Percentiles rank a stretch among this genome's conserved stretches.
Evolutionary conservation across 2,888 invertebrate genomes (phyloP).

Genomic region (Punctoribates punctum): DNA sequence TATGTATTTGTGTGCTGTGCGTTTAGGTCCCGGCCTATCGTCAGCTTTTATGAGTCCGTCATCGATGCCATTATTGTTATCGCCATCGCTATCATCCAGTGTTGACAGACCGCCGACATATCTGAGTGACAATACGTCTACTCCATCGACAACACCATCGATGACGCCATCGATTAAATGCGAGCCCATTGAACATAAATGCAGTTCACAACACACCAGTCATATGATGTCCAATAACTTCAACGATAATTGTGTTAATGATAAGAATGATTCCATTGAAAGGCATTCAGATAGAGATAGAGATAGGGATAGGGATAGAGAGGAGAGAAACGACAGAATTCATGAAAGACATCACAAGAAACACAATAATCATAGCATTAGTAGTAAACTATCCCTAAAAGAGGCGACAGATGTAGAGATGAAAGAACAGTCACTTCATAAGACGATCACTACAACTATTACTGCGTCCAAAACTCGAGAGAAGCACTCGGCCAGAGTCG

Average conservation of each 20-base stretch:
- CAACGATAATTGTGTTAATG: neutral
- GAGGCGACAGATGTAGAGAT: neutral
- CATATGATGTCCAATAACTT: neutral
- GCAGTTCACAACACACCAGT: neutral
- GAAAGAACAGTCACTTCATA: neutral
- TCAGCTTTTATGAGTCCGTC: constrained; percentile 30
- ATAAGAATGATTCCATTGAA: neutral
- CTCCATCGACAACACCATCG: constrained; percentile 4
- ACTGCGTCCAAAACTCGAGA: neutral
- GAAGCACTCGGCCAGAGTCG: constrained; percentile 21
- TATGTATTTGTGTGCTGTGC: neutral
- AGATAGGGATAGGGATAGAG: no score
- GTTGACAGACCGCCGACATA: constrained; percentile 31
- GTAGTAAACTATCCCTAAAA: neutral
- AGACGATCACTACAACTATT: constrained; percentile 12
- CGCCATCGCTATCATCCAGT: constrained; percentile 26
- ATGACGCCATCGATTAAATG: constrained; percentile 32
- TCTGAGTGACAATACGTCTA: constrained; percentile 23
- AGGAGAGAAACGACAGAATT: neutral
- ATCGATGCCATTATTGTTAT: constrained; percentile 32
- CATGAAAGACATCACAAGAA: neutral
- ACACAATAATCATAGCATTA: neutral
- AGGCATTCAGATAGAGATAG: neutral
- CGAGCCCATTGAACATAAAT: constrained; percentile 18
- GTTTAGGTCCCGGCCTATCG: constrained; percentile 22